Evolutionary conservation across 2,797 vertebrate genomes (phyloP), one percentile per base, ranked within the genome.

Genomic region (Sandelia bainsii): DNA sequence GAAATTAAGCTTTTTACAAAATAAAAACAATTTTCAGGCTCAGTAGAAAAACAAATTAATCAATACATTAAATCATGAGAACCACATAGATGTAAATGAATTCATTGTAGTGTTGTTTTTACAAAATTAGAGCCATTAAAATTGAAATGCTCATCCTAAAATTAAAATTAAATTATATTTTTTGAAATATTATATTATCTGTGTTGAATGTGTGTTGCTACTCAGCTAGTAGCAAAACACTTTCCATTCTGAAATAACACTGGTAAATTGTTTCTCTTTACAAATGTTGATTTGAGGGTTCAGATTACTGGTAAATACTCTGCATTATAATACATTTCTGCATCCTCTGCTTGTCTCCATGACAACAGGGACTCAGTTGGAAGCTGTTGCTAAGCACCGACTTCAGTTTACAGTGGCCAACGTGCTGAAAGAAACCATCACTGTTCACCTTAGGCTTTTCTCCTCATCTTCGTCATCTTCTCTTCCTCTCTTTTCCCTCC

Each of bases 291-390:
- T 22, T 62, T 44, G 25, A 6, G 17, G 20, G 34, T 69, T 45
- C 22, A 57, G 2, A 44, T 25, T 66, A n/a, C 25, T 51, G 29
- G 17, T 50, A 46, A 60, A 72, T 69, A 25, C 16, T 54, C 12
- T 34, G 9, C 32, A 34, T 34, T 34, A 34, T 34, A 34, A 34
- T 34, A 5, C 19, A 61, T 27, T 46, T 44, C 22, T 78, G 59
- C 56, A 73, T 72, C 63, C 10, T 44, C 23, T 68, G 12, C 48
- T 58, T 65, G 81, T 91, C 62, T 81, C 85, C 77, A 74, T 89
- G 86, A 74, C 85, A 83, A 86, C 80, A 56, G 59, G 57, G 63
- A 73, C 70, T 84, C 46, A n/a, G 62, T 57, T 53, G 20, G 57
- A 71, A 57, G 27, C 52, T 75, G 77, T 83, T 81, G 80, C 60